Percentiles rank a stretch among this genome's conserved stretches.
Evolutionary conservation across 2,888 invertebrate species (phyloP).

Genomic region (Antitype chi): DNA sequence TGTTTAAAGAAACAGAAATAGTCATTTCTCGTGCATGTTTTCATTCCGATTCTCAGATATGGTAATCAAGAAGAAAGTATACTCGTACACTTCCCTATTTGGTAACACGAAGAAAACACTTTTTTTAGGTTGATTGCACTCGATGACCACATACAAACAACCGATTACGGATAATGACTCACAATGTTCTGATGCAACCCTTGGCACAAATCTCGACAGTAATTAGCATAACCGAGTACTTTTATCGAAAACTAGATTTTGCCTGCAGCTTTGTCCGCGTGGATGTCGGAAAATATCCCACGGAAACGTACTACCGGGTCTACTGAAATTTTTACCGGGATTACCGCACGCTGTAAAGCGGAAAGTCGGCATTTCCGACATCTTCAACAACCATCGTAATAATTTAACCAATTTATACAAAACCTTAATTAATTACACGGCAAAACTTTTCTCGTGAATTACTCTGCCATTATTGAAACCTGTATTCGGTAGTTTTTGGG

Average conservation of each 20-base stretch:
- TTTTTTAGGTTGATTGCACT: constrained; percentile 6
- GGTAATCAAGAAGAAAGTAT: constrained; percentile 21
- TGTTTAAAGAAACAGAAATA: background rate
- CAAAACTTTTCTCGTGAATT: too few relatives aligned
- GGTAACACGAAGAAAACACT: constrained; percentile 23
- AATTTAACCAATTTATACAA: background rate
- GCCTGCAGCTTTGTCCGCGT: too few relatives aligned
- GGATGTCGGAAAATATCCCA: background rate
- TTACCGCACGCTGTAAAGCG: background rate
- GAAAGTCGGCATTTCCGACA: background rate
- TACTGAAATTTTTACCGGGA: background rate
- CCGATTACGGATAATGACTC: constrained; percentile 40
- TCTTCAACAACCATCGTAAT: background rate
- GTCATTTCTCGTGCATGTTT: background rate
- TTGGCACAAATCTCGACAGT: constrained; percentile 41
- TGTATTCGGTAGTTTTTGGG: too few relatives aligned
- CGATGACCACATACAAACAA: constrained; percentile 37
- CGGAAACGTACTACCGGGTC: background rate
- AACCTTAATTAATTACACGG: too few relatives aligned
- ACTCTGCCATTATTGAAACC: background rate
- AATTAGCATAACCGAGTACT: constrained; percentile 29
- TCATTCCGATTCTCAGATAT: constrained; percentile 1
- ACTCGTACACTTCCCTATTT: background rate
- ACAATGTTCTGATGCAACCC: constrained; percentile 51
- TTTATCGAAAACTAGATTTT: constrained; percentile 21